Percentiles rank a stretch among this genome's conserved stretches.
Evolutionary conservation across 2,113 vertebrate species (phyloP).

Genomic region (Marmota monax): DNA sequence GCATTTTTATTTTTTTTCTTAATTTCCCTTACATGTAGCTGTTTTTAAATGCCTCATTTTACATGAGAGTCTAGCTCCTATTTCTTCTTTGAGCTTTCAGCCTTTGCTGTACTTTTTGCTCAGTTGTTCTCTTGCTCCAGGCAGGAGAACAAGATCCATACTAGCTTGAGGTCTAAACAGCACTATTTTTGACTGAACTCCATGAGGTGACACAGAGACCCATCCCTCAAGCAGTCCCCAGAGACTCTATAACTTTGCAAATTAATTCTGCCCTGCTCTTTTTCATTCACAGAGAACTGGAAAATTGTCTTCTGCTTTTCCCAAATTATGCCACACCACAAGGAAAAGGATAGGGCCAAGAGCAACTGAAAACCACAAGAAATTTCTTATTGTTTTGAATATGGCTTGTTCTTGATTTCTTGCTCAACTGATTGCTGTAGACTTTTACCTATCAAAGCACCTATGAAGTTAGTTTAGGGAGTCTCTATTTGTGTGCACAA

Average conservation of each 20-base stretch:
- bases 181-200: background rate
- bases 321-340: background rate
- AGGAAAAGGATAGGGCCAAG: background rate
- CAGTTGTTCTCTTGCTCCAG: too few relatives aligned
- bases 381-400: background rate
- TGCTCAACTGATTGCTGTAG: background rate
- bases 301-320: background rate
- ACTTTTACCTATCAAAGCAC: background rate
- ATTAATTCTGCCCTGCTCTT: background rate
- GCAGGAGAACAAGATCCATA: background rate
- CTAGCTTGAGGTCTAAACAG: background rate
- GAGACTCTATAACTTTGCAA: background rate
- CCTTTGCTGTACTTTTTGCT: background rate
- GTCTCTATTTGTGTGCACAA: background rate
- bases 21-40: accelerated
- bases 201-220: background rate
- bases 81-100: background rate
- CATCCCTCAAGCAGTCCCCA: background rate
- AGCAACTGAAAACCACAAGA: background rate
- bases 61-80: background rate
- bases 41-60: background rate
- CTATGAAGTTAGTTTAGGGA: background rate
- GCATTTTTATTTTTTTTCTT: background rate
- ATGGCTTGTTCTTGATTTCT: background rate
- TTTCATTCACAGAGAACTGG: background rate